Evolutionary conservation across 2,888 invertebrate genomes (phyloP).

Genomic region (Anagyrus pseudococci): DNA sequence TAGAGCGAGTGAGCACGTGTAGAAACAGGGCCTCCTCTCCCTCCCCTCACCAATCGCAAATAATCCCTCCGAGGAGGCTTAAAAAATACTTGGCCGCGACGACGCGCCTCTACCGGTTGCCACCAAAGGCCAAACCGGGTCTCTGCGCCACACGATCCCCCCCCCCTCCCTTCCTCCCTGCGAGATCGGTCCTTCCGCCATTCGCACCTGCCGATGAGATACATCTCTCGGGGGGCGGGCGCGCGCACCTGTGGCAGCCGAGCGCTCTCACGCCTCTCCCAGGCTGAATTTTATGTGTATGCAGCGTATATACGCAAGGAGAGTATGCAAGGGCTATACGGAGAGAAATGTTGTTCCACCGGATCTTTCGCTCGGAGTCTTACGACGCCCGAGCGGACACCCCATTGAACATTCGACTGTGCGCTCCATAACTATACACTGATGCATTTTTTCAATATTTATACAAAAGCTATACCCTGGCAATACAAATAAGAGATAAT

Average conservation of each 20-base stretch:
- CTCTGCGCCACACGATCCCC: background rate
- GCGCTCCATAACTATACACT: too few species aligned
- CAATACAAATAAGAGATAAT: too few species aligned
- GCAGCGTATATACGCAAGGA: too few species aligned
- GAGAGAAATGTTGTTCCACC: background rate
- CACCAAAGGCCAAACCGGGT: background rate
- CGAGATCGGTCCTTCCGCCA: background rate
- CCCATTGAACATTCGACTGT: background rate
- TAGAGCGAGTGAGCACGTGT: too few species aligned
- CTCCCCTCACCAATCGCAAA: too few species aligned
- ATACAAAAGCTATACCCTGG: background rate
- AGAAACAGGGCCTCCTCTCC: too few species aligned
- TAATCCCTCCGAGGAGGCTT: too few species aligned
- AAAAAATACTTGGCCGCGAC: background rate
- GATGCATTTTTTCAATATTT: too few species aligned
- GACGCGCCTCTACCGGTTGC: background rate
- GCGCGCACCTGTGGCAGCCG: background rate
- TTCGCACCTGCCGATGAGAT: conserved; percentile 10
- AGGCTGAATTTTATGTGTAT: too few species aligned
- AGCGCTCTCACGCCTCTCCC: background rate
- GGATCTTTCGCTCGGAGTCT: too few species aligned
- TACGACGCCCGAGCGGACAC: too few species aligned
- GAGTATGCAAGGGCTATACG: background rate
- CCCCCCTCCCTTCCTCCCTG: background rate
- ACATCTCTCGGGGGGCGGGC: background rate